Conservation (phyloP, 2,797 vertebrate species). For the Serranus cabrilla region DNA sequence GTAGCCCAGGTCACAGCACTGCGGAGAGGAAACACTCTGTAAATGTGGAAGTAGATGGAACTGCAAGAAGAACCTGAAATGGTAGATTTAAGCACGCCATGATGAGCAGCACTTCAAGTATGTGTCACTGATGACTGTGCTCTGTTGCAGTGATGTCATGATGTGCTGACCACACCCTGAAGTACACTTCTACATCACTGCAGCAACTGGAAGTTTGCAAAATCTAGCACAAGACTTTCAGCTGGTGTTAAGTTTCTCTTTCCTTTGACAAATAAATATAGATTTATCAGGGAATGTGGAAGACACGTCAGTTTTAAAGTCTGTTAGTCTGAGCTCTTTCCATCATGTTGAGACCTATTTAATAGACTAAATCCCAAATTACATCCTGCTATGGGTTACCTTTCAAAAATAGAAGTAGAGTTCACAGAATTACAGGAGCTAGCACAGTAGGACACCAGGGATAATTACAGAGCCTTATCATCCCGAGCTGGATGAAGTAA, state of each 20-base stretch:
- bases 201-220: not conserved
- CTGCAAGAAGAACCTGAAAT: not conserved
- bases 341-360: constrained; percentile 37
- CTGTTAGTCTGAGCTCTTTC: constrained; percentile 21
- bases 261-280: not conserved
- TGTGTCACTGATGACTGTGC: not conserved
- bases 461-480: constrained; percentile 82
- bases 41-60: not conserved
- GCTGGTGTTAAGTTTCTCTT: not conserved
- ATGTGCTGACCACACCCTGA: not conserved
- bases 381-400: constrained; percentile 49
- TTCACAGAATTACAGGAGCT: constrained; percentile 74
- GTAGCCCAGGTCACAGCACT: constrained; percentile 98
- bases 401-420: constrained; percentile 59
- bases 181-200: not conserved
- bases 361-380: constrained; percentile 67
- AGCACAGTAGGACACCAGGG: constrained; percentile 74
- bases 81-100: too few relatives aligned
- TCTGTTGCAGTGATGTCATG: not conserved
- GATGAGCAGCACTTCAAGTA: too few relatives aligned
- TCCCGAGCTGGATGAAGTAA: constrained; percentile 74
- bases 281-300: not conserved
- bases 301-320: not conserved
- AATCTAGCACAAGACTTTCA: not conserved
- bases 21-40: constrained; percentile 3